Conservation (phyloP, 2,113 vertebrate genomes). For the Herpailurus yagouaroundi region DNA sequence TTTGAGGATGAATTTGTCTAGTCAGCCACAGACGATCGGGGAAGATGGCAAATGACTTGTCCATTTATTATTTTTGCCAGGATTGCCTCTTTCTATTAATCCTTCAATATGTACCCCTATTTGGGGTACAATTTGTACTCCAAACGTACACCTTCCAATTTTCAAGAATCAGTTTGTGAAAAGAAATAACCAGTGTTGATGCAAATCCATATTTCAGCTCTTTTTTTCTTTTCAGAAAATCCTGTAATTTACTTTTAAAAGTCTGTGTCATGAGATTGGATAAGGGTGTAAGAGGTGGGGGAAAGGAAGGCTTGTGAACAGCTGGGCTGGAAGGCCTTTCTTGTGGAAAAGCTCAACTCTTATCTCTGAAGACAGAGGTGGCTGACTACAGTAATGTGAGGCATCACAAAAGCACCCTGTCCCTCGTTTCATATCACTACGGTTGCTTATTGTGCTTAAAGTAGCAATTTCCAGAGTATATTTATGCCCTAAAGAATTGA, state of each 20-base stretch:
- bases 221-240: neutral
- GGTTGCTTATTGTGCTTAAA: slow-evolving; percentile 2
- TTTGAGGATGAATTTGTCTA: neutral
- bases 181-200: neutral
- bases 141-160: neutral
- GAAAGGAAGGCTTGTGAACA: neutral
- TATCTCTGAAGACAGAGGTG: neutral
- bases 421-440: neutral
- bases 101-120: neutral
- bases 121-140: neutral
- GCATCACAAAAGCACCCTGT: neutral
- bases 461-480: neutral
- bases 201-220: neutral
- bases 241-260: neutral
- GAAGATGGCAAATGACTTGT: neutral
- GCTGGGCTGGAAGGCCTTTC: neutral
- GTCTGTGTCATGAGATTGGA: neutral
- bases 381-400: neutral
- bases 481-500: neutral
- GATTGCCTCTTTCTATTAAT: neutral
- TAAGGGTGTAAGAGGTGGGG: neutral
- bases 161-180: slow-evolving; percentile 9
- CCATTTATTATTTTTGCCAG: neutral
- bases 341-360: neutral
- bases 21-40: neutral